Conservation (phyloP, 2,797 vertebrate species). For the Selene dorsalis region DNA sequence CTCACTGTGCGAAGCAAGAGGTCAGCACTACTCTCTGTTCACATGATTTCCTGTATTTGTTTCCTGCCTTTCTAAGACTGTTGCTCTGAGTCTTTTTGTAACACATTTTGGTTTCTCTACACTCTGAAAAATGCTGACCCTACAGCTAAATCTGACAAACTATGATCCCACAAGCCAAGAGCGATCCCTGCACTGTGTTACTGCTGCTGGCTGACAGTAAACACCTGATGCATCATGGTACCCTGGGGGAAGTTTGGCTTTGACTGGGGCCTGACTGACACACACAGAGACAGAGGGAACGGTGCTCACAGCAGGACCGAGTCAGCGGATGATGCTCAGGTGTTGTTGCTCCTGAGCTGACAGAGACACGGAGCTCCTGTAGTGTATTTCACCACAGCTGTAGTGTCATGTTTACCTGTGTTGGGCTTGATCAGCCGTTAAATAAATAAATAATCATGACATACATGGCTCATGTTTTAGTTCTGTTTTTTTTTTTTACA, state of each 20-base stretch:
- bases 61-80: conserved; percentile 27
- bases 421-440: conserved; percentile 31
- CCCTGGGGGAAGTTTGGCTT: conserved; percentile 22
- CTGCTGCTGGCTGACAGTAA: conserved; percentile 30
- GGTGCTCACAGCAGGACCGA: background rate
- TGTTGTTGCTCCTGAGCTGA: conserved; percentile 37
- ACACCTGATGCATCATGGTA: conserved; percentile 3
- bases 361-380: background rate
- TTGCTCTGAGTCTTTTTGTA: conserved; percentile 26
- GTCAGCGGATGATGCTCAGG: conserved; percentile 34
- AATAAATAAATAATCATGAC: conserved; percentile 44
- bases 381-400: conserved; percentile 3
- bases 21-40: conserved; percentile 1
- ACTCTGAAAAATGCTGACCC: conserved; percentile 32
- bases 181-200: conserved; percentile 20
- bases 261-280: background rate
- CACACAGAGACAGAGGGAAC: background rate
- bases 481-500: background rate
- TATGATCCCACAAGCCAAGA: conserved; percentile 21
- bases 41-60: background rate
- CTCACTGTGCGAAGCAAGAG: conserved; percentile 12
- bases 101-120: conserved; percentile 10
- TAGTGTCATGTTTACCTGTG: conserved; percentile 8
- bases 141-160: conserved; percentile 29
- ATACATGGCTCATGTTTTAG: background rate